These are phyloP conservation scores for Lontra canadensis DNA, from an alignment of 2,113 vertebrate genomes.

Conservation along the genomic window DNA sequence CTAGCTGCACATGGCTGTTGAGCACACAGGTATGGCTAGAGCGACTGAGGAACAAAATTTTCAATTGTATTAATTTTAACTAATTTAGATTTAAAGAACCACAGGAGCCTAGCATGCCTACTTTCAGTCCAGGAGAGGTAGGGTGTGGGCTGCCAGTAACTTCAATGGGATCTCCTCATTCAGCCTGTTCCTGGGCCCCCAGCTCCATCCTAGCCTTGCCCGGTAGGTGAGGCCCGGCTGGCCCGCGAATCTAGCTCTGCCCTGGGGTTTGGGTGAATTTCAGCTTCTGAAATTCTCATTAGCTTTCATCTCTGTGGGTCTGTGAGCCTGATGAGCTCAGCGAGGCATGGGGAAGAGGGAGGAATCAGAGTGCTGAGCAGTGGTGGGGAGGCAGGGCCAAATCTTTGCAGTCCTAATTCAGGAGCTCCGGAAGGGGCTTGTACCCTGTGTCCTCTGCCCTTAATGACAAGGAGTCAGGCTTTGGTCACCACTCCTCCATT, in stretches of 20 bases:
- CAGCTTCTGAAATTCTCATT: background rate
- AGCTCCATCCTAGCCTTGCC: background rate
- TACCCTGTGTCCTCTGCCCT: background rate
- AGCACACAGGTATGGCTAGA: background rate
- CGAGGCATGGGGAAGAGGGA: background rate
- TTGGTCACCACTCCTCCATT: background rate
- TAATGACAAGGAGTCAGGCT: background rate
- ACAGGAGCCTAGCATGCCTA: too few species aligned
- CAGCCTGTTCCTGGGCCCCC: background rate
- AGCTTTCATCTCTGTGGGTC: background rate
- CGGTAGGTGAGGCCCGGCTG: background rate
- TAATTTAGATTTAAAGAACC: background rate
- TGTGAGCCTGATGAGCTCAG: background rate
- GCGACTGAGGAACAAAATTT: background rate
- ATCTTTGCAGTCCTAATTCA: background rate
- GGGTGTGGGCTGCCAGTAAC: too few species aligned
- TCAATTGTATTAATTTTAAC: conserved; percentile 24
- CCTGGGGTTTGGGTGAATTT: background rate
- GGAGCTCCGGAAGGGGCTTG: background rate
- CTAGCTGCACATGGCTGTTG: background rate
- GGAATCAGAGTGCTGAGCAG: background rate
- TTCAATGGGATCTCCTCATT: background rate
- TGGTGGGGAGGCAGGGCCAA: background rate
- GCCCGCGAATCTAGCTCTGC: background rate
- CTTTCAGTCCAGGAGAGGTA: background rate